phyloP scores from a whole-genome alignment of 2,888 invertebrate species.

The Lampropteryx suffumata region DNA sequence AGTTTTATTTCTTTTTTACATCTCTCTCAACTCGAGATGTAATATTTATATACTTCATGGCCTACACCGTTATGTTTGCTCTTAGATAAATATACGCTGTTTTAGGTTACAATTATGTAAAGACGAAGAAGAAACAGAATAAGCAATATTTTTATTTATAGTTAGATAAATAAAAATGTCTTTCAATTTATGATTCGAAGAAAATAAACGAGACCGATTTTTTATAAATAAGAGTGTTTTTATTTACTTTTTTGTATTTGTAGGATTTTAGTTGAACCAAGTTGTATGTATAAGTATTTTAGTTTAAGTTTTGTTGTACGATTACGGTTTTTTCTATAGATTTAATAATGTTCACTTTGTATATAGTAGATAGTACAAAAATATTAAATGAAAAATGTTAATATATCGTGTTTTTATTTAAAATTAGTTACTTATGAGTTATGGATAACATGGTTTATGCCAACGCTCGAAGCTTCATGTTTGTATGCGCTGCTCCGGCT shows the following conservation, averaged over 20 bases:
- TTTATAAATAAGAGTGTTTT: no score
- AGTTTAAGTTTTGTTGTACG: slow-evolving; percentile 69
- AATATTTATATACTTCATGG: background rate
- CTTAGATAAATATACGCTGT: slow-evolving; percentile 5
- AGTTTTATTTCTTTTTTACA: background rate
- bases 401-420: slow-evolving; percentile 43
- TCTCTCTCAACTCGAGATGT: background rate
- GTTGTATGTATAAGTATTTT: slow-evolving; percentile 59
- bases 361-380: slow-evolving; percentile 82
- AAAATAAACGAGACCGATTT: no score
- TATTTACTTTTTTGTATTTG: background rate
- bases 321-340: slow-evolving; percentile 64
- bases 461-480: background rate
- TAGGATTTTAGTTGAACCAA: slow-evolving; percentile 33
- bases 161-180: no score
- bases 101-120: slow-evolving; percentile 1
- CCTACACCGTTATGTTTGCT: slow-evolving; percentile 2
- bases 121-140: no score
- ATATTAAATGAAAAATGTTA: slow-evolving; percentile 74
- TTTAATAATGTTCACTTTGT: slow-evolving; percentile 75
- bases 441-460: slow-evolving; percentile 2
- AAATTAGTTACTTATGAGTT: slow-evolving; percentile 18
- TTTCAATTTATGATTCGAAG: no score
- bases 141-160: no score
- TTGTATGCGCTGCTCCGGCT: background rate